A percentile compares a stretch with the other conserved stretches of the same genome.
phyloP scores from a whole-genome alignment of 2,113 vertebrate genomes.

The Lucifuga dentata region DNA sequence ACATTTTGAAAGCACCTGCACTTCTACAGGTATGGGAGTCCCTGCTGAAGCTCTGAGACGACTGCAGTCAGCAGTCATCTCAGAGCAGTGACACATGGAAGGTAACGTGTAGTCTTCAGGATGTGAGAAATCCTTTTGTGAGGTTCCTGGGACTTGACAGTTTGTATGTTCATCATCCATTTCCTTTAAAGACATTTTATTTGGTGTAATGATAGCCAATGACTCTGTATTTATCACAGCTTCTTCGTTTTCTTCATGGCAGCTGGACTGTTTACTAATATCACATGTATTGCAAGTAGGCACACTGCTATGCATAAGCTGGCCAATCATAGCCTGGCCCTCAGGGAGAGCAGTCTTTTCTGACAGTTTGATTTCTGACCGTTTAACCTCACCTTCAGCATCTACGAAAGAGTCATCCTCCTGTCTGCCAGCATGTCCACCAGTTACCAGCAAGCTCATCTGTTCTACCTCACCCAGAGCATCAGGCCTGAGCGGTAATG shows the following conservation, averaged over 20 bases:
- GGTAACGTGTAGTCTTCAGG: conserved; percentile 3
- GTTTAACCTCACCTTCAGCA: conserved; percentile 20
- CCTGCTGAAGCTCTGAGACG: background rate
- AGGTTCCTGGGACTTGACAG: conserved; percentile 16
- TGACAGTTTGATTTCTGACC: conserved; percentile 8
- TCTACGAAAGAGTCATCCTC: conserved; percentile 15
- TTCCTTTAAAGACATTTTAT: background rate
- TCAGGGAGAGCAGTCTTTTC: conserved; percentile 13
- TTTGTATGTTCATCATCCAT: conserved; percentile 6
- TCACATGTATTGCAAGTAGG: background rate
- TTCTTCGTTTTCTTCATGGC: conserved; percentile 1
- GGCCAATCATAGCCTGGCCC: conserved; percentile 12
- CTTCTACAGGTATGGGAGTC: background rate
- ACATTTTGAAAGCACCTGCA: background rate
- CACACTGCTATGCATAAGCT: background rate
- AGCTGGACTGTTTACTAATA: conserved; percentile 15
- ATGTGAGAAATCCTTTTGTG: background rate
- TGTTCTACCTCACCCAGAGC: conserved; percentile 7
- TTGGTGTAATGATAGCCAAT: background rate
- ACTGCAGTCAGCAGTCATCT: background rate
- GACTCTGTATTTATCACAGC: background rate
- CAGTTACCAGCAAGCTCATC: background rate
- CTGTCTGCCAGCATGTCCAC: background rate
- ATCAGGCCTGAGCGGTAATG: background rate
- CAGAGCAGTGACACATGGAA: background rate